Evolutionary conservation across 2,797 vertebrate genomes (phyloP), one percentile per base, ranked within the genome.

Genomic region (Pipistrellus pipistrellus): DNA sequence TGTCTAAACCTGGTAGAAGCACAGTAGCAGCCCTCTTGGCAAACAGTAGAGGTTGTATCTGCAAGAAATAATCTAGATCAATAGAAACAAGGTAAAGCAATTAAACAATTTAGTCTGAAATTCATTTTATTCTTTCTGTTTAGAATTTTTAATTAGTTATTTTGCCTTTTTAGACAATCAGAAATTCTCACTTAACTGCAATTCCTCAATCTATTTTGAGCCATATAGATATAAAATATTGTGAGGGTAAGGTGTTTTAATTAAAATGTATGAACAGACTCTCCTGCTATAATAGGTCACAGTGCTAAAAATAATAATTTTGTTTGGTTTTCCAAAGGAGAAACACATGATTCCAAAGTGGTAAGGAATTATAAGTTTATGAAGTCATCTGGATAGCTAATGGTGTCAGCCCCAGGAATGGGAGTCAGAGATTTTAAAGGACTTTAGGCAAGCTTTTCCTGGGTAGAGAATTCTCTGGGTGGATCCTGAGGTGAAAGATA

Each of bases 261-360:
- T 96, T 88, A 95, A 92, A 97, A 93, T 53, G 76, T 90, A 59
- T 94, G 86, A 95, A 91, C 30, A 73, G 55, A 81, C 15, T 78
- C 25, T 75, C 73, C 69, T 88, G 73, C 68, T 46, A 78, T 35
- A 32, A 76, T 48, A 85, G 84, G 66, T 12, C 72, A 91, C 35
- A 59, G 41, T 32, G 38, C 18, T 95, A 44, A 66, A 91, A 21
- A 84, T 20, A 64, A 71, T 23, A 51, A 81, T 35, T 57, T 25
- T 57, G 55, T 57, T 57, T 25, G 4, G 23, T 57, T 57, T 57
- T 11, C 55, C 55, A 57, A 57, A 57, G 23, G 55, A 57, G 55
- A 57, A 57, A 57, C 23, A 57, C 55, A 57, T 57, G 23, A 57
- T 4, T 57, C 23, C 23, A 57, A 57, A 25, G 10, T 57, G 23